Evolutionary conservation across 2,113 vertebrate species (phyloP), one percentile per base, ranked within the genome.

Genomic region (Leiothrix lutea): DNA sequence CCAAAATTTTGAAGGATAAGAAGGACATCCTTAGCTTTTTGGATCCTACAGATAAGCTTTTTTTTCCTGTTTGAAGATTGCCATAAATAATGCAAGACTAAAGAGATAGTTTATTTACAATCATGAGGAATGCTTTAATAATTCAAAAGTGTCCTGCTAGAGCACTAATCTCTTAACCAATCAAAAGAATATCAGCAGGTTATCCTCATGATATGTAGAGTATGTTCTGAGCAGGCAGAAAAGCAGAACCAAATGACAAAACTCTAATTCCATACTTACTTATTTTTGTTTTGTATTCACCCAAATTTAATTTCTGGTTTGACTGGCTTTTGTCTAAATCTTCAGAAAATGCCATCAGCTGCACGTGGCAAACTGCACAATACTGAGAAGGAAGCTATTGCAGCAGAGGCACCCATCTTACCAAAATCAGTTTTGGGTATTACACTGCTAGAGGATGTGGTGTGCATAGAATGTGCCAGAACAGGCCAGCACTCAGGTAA

Each of bases 31-130:
- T 38, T 24, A 70, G 21, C 25, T 90, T 77, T 81, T 53, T 80
- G 24, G 36, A 66, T 70, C 26, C 6, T 50, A 70, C 1, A 7
- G 51, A 66, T 29, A 57, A 61, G 35, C 10, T 36, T 85, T 75
- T 45, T 66, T 40, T 5, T 7, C 8, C 8, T 70, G 2, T 83
- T 78, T 88, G 71, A 75, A 86, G 15, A 17, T 33, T 86, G 26
- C 26, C 64, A 80, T 96, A 73, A 96, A 93, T 94, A 92, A 90
- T 90, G 22, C 29, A 94, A 92, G 38, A 50, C 64, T 86, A 77
- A 95, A 91, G 29, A 88, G 65, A 47, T 29, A 20, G 83, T 81
- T 69, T 56, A 74, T 83, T 72, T 80, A 44, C 40, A 36, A 80
- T 87, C 45, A 84, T 25, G 48, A 73, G 44, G 58, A 79, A 60